Evolutionary conservation across 2,888 invertebrate species (phyloP), one percentile per base, ranked within the genome.

Genomic region (Campoplex capitator): DNA sequence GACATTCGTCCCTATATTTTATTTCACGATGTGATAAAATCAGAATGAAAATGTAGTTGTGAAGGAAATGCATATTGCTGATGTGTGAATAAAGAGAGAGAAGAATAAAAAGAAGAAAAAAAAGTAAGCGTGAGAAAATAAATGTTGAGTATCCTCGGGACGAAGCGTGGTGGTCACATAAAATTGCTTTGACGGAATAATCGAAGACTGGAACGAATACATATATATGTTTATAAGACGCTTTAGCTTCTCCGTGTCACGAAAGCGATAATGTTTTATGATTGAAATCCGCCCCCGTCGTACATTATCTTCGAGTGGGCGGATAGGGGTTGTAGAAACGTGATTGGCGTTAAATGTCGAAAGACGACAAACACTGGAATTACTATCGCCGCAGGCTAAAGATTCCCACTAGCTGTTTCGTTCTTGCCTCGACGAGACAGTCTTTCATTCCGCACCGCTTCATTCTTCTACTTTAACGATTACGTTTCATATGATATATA

Each of bases 341-440:
- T 81, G 76, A 86, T 86, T 86, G 86, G 77, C 84, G 80, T 81
- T 77, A 81, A 84, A 77, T 76, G 67, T 84, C 86, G 68, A 73
- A 76, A 81, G 83, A 80, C 68, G 77, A 77, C 42, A 54, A 74
- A 71, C 84, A 81, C 80, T 79, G 80, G 71, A 73, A 58, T 62
- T 32, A 32, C 58, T 74, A 67, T 54, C 42, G 4, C 54, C 35
- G 6, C 23, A 23, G 54, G 28, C 70, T 65, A 35, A 45, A 48
- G 65, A 76, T 45, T 54, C 51, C 28, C 58, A 32, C 65, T 42
- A 1, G 42, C 48, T 3, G 62, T 48, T 51, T 45, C 71, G 42
- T 82, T 54, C 70, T 71, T 56, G 32, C 32, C 8, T 32, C 16
- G 38, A 48, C 75, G 38, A 56, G 78, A 51, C 70, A 70, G 23